Percentiles rank a stretch among this genome's conserved stretches.
Conservation (phyloP, 1,140 invertebrate species). For the Notospermus geniculatus region DNA sequence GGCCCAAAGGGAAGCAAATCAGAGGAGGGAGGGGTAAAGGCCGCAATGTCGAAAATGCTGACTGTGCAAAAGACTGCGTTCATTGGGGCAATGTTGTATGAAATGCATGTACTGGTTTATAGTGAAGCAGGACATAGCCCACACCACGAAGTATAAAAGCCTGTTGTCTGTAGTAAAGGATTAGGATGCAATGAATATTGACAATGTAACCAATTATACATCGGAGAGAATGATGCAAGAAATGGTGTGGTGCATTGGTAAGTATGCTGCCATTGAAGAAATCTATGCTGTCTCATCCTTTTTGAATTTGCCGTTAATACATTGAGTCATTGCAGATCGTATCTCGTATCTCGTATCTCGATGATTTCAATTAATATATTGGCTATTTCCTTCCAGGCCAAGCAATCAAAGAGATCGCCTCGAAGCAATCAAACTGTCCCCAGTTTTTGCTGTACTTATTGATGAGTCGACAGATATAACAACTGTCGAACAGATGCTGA, state of each 20-base stretch:
- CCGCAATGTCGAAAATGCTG: not conserved
- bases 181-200: not conserved
- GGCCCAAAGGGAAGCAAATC: not conserved
- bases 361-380: not conserved
- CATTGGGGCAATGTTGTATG: not conserved
- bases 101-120: conserved; percentile 7
- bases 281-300: no score
- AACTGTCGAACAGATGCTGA: not conserved
- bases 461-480: conserved; percentile 3
- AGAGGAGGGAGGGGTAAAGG: conserved; percentile 2
- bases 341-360: no score
- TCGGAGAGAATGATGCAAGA: conserved; percentile 8
- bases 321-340: not conserved
- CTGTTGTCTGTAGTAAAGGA: not conserved
- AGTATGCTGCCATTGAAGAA: not conserved
- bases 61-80: not conserved
- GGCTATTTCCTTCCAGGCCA: not conserved
- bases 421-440: not conserved
- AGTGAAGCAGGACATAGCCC: not conserved
- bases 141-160: not conserved
- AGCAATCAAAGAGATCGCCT: not conserved
- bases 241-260: conserved; percentile 1
- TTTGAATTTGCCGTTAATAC: no score
- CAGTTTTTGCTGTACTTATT: not conserved
- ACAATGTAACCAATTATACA: not conserved